phyloP scores from a whole-genome alignment of 2,113 vertebrate genomes.

The Lophius piscatorius region DNA sequence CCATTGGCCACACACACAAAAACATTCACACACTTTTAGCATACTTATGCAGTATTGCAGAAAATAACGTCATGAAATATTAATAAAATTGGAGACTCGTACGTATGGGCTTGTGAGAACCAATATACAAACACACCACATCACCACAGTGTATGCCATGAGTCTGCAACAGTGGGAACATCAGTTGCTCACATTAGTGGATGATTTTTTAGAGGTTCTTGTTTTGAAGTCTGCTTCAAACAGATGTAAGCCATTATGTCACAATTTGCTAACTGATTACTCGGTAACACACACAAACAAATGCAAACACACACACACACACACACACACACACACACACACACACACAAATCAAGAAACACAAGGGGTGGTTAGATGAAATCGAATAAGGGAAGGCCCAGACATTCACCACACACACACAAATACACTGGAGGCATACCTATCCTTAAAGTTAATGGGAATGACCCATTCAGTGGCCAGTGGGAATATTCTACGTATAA shows the following conservation, averaged over 20 bases:
- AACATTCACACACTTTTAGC: neutral
- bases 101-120: neutral
- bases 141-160: conserved; percentile 2
- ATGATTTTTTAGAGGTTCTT: conserved; percentile 43
- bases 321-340: conserved; percentile 11
- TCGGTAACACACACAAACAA: conserved; percentile 5
- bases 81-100: conserved; percentile 1
- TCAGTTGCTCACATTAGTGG: conserved; percentile 37
- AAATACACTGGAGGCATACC: conserved; percentile 5
- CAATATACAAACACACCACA: neutral
- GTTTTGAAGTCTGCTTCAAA: conserved; percentile 62
- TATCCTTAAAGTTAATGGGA: neutral
- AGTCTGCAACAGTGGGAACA: conserved; percentile 23
- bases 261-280: conserved; percentile 70
- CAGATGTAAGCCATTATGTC: conserved; percentile 77
- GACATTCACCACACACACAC: conserved; percentile 19
- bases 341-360: conserved; percentile 23
- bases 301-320: neutral
- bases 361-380: too few species aligned
- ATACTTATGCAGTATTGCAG: neutral
- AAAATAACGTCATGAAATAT: conserved; percentile 2
- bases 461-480: too few species aligned
- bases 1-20: conserved; percentile 16
- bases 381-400: too few species aligned
- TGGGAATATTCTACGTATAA: too few species aligned